Base-by-base conservation (phyloP, 2,888 invertebrate species). In the Mongoloraphidia duomilia region DNA sequence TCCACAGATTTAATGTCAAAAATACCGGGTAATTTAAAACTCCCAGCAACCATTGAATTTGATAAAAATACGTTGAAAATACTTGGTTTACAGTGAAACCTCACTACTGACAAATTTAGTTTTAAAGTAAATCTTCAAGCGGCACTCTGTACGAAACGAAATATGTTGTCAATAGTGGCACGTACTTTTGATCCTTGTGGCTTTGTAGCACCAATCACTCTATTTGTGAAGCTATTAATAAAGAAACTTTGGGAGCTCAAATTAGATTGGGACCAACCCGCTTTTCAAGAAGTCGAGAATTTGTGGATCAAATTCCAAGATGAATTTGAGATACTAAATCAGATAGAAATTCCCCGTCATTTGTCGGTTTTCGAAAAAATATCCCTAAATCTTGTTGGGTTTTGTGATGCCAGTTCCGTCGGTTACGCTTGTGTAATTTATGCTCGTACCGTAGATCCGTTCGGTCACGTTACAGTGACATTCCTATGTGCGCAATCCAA, bases 161-260 rank as follows among this genome's bases (percentile, higher is more conserved):
- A 14, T 34, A 35, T 44, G 11, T 35, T 44, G n/a, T 14, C 34
- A n/a, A 34, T 35, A 11, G 36, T 50, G 3, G 50, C 50, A 26
- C 44, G 50, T 3, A 45, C 42, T 33, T 51, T 51, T 46, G 45
- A 51, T 51, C 50, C 51, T 8, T 41, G 50, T 17, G 44, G 50
- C 9, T 51, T 51, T 26, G n/a, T 51, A 26, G 14, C 49, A 3
- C 51, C 50, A 12, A 2, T 49, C 8, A 51, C 41, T n/a, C 11
- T 51, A 11, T 51, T 38, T 17, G 13, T 42, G 11, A 51, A 51
- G 17, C 17, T 47, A 13, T 26, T 50, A 14, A 45, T 51, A 41
- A 37, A 51, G 33, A 11, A 13, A 34, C 12, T 34, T 11, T 44
- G 44, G 44, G 33, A 35, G 34, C n/a, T 11, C 9, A 44, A 44